A percentile compares a stretch with the other conserved stretches of the same genome.
Conservation (phyloP, 2,113 vertebrate genomes). For the Chaetodon trifascialis region DNA sequence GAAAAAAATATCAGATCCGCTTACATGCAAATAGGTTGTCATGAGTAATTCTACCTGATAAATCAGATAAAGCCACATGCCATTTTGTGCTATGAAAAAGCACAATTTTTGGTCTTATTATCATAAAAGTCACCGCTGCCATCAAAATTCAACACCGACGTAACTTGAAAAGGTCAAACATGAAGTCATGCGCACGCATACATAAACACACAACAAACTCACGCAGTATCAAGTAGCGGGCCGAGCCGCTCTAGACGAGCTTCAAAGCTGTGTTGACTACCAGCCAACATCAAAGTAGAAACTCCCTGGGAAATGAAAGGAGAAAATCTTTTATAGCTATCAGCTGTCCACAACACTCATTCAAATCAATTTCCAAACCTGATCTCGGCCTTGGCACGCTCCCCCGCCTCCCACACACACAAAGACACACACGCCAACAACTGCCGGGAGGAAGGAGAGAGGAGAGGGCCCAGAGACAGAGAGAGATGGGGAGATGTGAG, state of each 20-base stretch:
- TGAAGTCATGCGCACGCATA: constrained; percentile 24
- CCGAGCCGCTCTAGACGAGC: constrained; percentile 49
- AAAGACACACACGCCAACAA: constrained; percentile 39
- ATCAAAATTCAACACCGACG: constrained; percentile 20
- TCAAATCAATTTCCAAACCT: constrained; percentile 85
- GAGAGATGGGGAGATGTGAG: constrained; percentile 61
- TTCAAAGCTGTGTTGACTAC: constrained; percentile 74
- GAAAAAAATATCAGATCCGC: constrained; percentile 26
- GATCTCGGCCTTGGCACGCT: constrained; percentile 79
- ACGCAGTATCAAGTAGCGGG: constrained; percentile 54
- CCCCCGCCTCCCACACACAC: constrained; percentile 48
- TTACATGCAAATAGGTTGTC: constrained; percentile 53
- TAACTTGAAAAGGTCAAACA: constrained; percentile 59
- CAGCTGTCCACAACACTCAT: constrained; percentile 84
- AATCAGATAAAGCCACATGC: constrained; percentile 25
- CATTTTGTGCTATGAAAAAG: not conserved
- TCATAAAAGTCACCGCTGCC: not conserved
- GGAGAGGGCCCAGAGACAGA: constrained; percentile 47
- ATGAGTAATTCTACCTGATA: not conserved
- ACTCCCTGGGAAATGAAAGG: constrained; percentile 80
- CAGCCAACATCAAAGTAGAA: constrained; percentile 80
- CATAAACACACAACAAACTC: constrained; percentile 58
- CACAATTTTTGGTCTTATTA: accelerated
- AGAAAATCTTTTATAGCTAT: constrained; percentile 82
- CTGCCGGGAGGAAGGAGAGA: constrained; percentile 57